Conservation (phyloP, 2,888 invertebrate species). For the Agrilus biguttatus region DNA sequence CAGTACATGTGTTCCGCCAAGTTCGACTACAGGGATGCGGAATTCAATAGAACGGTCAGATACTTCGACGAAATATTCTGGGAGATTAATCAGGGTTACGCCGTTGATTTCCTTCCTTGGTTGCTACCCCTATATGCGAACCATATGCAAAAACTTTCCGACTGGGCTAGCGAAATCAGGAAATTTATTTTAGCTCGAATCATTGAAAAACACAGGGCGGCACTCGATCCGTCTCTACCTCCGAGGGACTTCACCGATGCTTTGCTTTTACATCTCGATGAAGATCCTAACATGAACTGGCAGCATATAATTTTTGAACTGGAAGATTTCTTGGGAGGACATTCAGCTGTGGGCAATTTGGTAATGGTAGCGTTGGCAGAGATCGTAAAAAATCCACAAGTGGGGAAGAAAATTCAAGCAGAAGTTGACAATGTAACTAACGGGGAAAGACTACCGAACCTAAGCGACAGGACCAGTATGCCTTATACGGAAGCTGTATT, state of each 20-base stretch:
- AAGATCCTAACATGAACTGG: slow-evolving; percentile 52
- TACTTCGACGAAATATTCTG: slow-evolving; percentile 77
- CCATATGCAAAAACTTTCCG: slow-evolving; percentile 51
- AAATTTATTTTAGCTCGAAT: slow-evolving; percentile 60
- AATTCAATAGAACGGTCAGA: slow-evolving; percentile 52
- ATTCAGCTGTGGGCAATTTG: slow-evolving; percentile 75
- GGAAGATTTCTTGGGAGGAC: slow-evolving; percentile 79
- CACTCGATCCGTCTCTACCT: slow-evolving; percentile 42
- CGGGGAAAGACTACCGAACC: slow-evolving; percentile 39
- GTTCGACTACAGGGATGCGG: slow-evolving; percentile 52
- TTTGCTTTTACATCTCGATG: slow-evolving; percentile 51
- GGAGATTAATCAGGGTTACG: slow-evolving; percentile 83
- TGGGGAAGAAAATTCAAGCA: slow-evolving; percentile 46
- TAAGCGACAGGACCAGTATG: slow-evolving; percentile 51
- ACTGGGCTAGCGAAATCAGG: slow-evolving; percentile 57
- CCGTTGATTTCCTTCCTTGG: slow-evolving; percentile 77
- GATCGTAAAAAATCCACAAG: slow-evolving; percentile 49
- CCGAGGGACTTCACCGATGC: slow-evolving; percentile 72
- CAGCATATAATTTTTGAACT: slow-evolving; percentile 69
- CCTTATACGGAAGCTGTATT: slow-evolving; percentile 73
- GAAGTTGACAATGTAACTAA: slow-evolving; percentile 53
- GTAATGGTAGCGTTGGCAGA: slow-evolving; percentile 63
- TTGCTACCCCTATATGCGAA: slow-evolving; percentile 54
- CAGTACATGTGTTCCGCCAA: slow-evolving; percentile 76
- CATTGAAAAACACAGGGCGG: slow-evolving; percentile 41